Base-by-base conservation (phyloP, 2,888 invertebrate species). In the Eupsilia transversa region DNA sequence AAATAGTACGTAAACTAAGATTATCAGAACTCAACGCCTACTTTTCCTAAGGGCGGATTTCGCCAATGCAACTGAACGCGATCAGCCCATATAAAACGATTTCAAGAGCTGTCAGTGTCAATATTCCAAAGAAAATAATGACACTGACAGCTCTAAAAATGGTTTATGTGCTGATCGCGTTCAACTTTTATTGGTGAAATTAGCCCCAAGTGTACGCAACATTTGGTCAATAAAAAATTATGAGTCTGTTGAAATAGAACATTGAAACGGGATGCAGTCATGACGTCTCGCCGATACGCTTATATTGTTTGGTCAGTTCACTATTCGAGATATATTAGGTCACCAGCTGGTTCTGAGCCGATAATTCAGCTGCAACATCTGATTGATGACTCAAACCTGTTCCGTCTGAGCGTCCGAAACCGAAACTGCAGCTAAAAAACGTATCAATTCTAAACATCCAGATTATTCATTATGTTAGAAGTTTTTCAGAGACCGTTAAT, bases 351-450 rank as follows among this genome's bases (percentile, higher is more conserved):
- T 27, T 61, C 35, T 43, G 41, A 52, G 14, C 27, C 35, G 43
- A 66, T 61, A 81, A 61, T 30, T 20, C 27, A 38, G 30, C 52
- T 70, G n/a, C 54, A 76, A 57, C 38, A 41, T 56, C 20, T 74
- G 56, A 70, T 66, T 70, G 43, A 66, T 70, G 54, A 33, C 56
- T 38, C 23, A 61, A 76, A 75, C 71, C 54, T 56, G 59, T 74
- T 80, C 43, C 38, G 12, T 80, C 27, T 67, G 41, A 35, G 52
- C 38, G n/a, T 35, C 43, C 14, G n/a, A 56, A 64, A 65, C 23
- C 33, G 33, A 79, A 66, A 54, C 59, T 72, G 72, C 52, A 66
- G 33, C 56, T 64, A 60, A 66, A 77, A 78, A 73, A 56, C 41
- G 33, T 30, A 52, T 77, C 38, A 60, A 56, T 66, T 54, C 2